These are phyloP conservation scores for Plebejus anna DNA, from an alignment of 2,888 invertebrate genomes.

Conservation along the genomic window DNA sequence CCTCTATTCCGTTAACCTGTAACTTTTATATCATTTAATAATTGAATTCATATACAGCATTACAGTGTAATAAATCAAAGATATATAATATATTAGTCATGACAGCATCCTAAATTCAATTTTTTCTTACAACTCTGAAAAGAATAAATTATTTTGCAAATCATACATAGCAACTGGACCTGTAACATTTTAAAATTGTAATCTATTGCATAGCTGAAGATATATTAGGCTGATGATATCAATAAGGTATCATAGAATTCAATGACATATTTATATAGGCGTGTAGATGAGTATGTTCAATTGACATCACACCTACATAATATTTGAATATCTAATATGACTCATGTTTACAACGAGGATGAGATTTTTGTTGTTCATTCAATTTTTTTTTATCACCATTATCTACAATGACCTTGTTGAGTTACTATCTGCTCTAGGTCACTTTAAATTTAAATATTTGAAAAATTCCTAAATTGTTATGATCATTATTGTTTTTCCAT, in stretches of 20 bases:
- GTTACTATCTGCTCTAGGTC: neutral
- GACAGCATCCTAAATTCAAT: neutral
- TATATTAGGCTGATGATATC: constrained; percentile 13
- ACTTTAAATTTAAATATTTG: neutral
- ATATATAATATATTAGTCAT: neutral
- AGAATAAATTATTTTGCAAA: neutral
- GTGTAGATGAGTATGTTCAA: constrained; percentile 8
- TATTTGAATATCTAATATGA: constrained; percentile 11
- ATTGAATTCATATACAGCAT: neutral
- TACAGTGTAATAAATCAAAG: neutral
- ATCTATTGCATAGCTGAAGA: constrained; percentile 7
- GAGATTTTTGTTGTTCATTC: neutral
- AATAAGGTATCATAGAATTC: constrained; percentile 18
- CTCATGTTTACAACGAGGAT: neutral
- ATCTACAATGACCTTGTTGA: neutral
- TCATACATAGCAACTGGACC: neutral
- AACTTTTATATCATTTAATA: constrained; percentile 48
- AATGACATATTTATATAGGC: constrained; percentile 25
- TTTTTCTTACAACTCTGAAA: neutral
- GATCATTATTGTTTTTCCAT: neutral
- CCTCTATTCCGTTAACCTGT: constrained; percentile 85
- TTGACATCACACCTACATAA: constrained; percentile 27
- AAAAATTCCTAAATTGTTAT: neutral
- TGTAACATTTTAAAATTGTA: neutral
- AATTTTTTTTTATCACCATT: neutral